Evolutionary conservation across 1,140 invertebrate species (phyloP).

Genomic region (Oreohelix idahoensis): DNA sequence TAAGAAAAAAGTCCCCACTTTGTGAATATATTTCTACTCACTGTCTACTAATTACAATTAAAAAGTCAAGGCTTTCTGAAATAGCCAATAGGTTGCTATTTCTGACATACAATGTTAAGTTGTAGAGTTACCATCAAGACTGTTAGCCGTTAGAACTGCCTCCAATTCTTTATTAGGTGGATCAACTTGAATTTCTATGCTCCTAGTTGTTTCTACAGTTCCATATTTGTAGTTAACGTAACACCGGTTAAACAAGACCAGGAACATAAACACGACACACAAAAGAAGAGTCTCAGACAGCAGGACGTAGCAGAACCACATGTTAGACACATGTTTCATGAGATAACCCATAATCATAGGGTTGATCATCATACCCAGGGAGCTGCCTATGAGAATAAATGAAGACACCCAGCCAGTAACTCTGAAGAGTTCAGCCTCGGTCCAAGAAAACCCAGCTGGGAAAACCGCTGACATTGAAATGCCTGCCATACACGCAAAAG

Average conservation of each 20-base stretch:
- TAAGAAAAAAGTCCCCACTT: too few species aligned
- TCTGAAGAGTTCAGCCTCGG: conserved; percentile 47
- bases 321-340: conserved; percentile 50
- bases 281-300: conserved; percentile 34
- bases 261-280: conserved; percentile 44
- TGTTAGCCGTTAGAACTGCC: not conserved
- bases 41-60: too few species aligned
- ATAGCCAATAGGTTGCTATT: too few species aligned
- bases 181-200: conserved; percentile 10
- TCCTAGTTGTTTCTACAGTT: not conserved
- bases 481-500: conserved; percentile 41
- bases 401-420: conserved; percentile 54
- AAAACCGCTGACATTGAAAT: conserved; percentile 50
- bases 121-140: too few species aligned
- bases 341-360: conserved; percentile 51
- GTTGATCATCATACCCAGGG: conserved; percentile 46
- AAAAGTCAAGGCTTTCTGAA: too few species aligned
- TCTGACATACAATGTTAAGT: too few species aligned
- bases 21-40: too few species aligned
- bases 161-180: conserved; percentile 4
- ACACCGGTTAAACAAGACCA: not conserved
- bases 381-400: conserved; percentile 48
- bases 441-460: conserved; percentile 51
- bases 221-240: conserved; percentile 33
- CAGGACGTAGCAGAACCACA: conserved; percentile 57